Conservation (phyloP, 2,888 invertebrate genomes). For the Eristalinus sepulchralis region DNA sequence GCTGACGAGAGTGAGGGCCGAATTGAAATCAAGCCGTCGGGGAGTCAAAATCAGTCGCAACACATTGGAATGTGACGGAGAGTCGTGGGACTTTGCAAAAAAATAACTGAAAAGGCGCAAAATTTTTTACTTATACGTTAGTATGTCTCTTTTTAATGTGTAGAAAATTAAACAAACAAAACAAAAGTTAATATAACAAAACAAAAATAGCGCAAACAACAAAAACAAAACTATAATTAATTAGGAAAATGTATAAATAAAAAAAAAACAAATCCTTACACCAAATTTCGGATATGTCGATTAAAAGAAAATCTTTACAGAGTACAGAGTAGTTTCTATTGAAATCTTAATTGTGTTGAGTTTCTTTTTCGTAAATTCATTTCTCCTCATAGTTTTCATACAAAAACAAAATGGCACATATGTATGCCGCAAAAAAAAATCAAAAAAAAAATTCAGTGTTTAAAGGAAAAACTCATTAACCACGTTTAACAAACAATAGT, state of each 20-base stretch:
- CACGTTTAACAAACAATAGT: conserved; percentile 46
- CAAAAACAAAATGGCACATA: conserved; percentile 22
- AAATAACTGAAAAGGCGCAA: conserved; percentile 94
- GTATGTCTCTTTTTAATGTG: conserved; percentile 72
- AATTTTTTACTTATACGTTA: conserved; percentile 94
- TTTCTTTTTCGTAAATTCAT: conserved; percentile 24
- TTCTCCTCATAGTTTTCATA: conserved; percentile 37
- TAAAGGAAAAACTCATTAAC: conserved; percentile 24
- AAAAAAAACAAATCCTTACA: conserved; percentile 46
- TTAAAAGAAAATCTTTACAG: conserved; percentile 39
- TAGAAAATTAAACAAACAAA: conserved; percentile 68
- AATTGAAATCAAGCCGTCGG: conserved; percentile 79
- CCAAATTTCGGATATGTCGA: conserved; percentile 49
- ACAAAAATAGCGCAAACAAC: conserved; percentile 50
- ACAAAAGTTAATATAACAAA: conserved; percentile 55
- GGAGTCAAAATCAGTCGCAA: conserved; percentile 83
- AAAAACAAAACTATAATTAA: conserved; percentile 31
- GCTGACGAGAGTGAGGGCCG: conserved; percentile 79
- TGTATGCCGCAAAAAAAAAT: conserved; percentile 13
- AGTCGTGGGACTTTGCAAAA: conserved; percentile 94
- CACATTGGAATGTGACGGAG: conserved; percentile 94
- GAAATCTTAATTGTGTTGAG: conserved; percentile 49
- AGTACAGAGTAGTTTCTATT: conserved; percentile 50
- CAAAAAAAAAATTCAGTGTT: conserved; percentile 20
- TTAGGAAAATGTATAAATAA: conserved; percentile 63